These are phyloP conservation scores for Aleiodes leptofemur DNA, from an alignment of 2,888 invertebrate species.

Conservation along the genomic window DNA sequence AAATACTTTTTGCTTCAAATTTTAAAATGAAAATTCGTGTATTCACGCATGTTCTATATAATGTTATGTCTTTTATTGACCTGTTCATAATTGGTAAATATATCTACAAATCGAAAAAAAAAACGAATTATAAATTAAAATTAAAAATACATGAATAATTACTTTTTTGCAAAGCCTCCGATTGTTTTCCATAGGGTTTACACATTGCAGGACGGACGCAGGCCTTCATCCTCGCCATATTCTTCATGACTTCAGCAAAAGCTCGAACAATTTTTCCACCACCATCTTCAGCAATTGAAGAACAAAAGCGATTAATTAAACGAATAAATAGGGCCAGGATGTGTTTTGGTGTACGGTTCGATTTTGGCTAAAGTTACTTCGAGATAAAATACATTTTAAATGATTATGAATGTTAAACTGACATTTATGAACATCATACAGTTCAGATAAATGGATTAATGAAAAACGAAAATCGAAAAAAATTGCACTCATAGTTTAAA, in stretches of 20 bases:
- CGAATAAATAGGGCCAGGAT: background rate
- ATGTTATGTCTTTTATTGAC: slow-evolving; percentile 28
- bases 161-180: slow-evolving; percentile 93
- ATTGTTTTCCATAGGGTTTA: slow-evolving; percentile 93
- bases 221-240: slow-evolving; percentile 92
- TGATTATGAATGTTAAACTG: too few species aligned
- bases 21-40: slow-evolving; percentile 29
- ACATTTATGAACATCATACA: too few species aligned
- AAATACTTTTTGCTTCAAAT: slow-evolving; percentile 17
- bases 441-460: too few species aligned
- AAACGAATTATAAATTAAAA: slow-evolving; percentile 2
- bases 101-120: background rate
- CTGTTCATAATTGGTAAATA: slow-evolving; percentile 6
- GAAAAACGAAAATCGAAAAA: too few species aligned
- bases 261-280: slow-evolving; percentile 92
- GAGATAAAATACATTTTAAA: too few species aligned
- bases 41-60: slow-evolving; percentile 34
- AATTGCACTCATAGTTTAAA: too few species aligned
- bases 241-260: slow-evolving; percentile 91
- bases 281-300: slow-evolving; percentile 75
- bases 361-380: too few species aligned
- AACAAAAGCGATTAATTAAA: too few species aligned
- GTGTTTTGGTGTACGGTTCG: too few species aligned
- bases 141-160: slow-evolving; percentile 60
- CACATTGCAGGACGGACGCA: slow-evolving; percentile 93